Conservation (phyloP, 2,888 invertebrate species). For the Brachypalpus laphriformis region DNA sequence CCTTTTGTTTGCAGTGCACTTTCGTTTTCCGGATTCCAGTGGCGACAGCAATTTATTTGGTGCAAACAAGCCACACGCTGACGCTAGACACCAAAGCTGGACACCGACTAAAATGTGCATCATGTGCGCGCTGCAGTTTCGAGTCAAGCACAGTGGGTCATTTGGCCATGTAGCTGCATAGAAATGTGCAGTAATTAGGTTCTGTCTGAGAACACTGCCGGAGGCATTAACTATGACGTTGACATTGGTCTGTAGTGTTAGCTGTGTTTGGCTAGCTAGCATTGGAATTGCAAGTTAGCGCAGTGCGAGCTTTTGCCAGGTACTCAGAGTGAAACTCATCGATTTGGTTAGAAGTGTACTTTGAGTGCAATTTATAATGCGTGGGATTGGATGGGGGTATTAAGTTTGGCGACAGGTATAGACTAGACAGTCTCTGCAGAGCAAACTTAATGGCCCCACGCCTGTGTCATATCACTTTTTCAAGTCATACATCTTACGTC, state of each 20-base stretch:
- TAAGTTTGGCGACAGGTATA: too few relatives aligned
- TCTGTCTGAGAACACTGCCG: conserved; percentile 40
- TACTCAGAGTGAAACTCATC: conserved; percentile 6
- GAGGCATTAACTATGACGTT: conserved; percentile 38
- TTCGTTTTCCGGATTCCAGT: conserved; percentile 59
- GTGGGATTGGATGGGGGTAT: too few relatives aligned
- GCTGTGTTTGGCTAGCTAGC: not conserved
- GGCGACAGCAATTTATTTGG: conserved; percentile 8
- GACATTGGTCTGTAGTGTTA: conserved; percentile 23
- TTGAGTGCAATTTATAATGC: conserved; percentile 24
- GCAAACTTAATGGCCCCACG: too few relatives aligned
- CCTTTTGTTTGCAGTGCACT: conserved; percentile 39
- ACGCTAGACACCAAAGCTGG: conserved; percentile 57
- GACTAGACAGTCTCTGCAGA: too few relatives aligned
- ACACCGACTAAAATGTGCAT: conserved; percentile 59
- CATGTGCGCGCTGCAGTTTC: conserved; percentile 45
- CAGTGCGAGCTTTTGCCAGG: conserved; percentile 25
- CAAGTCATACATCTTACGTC: too few relatives aligned
- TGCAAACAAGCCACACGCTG: conserved; percentile 1
- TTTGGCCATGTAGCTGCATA: conserved; percentile 35
- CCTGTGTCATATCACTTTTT: too few relatives aligned
- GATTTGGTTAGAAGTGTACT: not conserved
- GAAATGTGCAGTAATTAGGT: conserved; percentile 45
- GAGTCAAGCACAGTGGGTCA: conserved; percentile 48
- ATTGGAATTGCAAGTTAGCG: conserved; percentile 12